A percentile compares a stretch with the other conserved stretches of the same genome.
These are phyloP conservation scores for Oryzias dopingdopingensis DNA, from an alignment of 2,797 vertebrate species.

Conservation along the genomic window DNA sequence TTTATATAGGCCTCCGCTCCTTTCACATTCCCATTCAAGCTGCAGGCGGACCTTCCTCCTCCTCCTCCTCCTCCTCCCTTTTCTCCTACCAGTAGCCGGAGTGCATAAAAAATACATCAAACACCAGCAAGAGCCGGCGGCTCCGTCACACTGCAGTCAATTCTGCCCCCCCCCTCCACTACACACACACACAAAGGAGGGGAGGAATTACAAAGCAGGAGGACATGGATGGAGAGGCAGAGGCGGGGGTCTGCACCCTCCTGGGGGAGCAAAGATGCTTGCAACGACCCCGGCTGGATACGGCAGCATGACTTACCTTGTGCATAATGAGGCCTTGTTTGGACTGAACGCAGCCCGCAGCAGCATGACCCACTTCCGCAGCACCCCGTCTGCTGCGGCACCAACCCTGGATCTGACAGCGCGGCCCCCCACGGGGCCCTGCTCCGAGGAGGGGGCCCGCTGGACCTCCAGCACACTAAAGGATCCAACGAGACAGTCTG, in stretches of 20 bases:
- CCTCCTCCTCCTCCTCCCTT: constrained; percentile 39
- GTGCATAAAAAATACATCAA: constrained; percentile 86
- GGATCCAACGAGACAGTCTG: constrained; percentile 54
- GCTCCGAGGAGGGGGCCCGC: constrained; percentile 15
- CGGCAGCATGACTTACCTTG: constrained; percentile 56
- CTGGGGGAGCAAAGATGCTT: constrained; percentile 42
- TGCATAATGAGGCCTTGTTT: constrained; percentile 59
- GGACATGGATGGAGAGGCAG: constrained; percentile 43
- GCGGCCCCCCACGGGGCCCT: constrained; percentile 33
- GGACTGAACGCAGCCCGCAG: constrained; percentile 57
- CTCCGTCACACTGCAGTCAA: constrained; percentile 75
- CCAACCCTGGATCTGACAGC: constrained; percentile 64
- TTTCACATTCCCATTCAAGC: constrained; percentile 82
- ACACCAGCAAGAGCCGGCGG: constrained; percentile 67
- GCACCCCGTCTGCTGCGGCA: constrained; percentile 63
- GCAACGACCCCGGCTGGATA: constrained; percentile 20
- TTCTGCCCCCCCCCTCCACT: constrained; percentile 37
- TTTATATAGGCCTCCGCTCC: constrained; percentile 49
- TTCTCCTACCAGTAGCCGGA: constrained; percentile 75
- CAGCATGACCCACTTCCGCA: constrained; percentile 73
- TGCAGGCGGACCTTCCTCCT: constrained; percentile 65
- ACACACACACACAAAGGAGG: constrained; percentile 1
- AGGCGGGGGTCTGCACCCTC: constrained; percentile 39
- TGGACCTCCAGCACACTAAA: constrained; percentile 49
- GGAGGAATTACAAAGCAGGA: constrained; percentile 62